Base-by-base conservation (phyloP, 2,888 invertebrate species). In the Ormyrus pomaceus region DNA sequence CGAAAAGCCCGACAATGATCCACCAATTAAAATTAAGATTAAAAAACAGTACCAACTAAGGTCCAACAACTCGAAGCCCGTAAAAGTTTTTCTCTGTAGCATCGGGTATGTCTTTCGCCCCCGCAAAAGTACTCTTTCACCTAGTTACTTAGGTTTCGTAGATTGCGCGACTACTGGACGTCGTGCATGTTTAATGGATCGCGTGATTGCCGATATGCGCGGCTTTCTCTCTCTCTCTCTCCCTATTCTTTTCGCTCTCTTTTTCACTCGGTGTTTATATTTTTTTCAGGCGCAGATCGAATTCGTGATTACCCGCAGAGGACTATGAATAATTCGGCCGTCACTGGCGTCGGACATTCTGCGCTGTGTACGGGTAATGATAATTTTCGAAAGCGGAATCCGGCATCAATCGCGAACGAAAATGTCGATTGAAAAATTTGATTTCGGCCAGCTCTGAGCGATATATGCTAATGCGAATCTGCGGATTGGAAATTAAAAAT, bases 131-230 rank as follows among this genome's bases (percentile, higher is more conserved):
- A 51, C 10, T 55, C 48, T 69, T 62, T 66, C 51, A 56, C 45
- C 46, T 45, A 58, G 68, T 79, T 73, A 68, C 66, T 61, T 61
- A n/a, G 6, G 72, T 48, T 61, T 61, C 50, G 45, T 45, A 61
- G 8, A 71, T 77, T 50, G 45, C 45, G 56, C 50, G 55, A 56
- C 53, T 53, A 50, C 9, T 53, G 11, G 68, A 56, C 48, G 62
- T 69, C 45, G 34, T 75, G 70, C 46, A 79, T 71, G 53, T 46
- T 69, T 73, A 56, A 70, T 46, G 64, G 70, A 79, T 79, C 79
- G 74, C 74, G 74, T 79, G 79, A 76, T 76, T 61, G 65, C 19
- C 71, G 59, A 72, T 72, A 76, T 55, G 48, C 53, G 56, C 58
- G 11, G 46, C 62, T 19, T 51, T 34, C 56, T 53, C n/a, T 11